These are phyloP conservation scores for Hoplostethus atlanticus DNA, from an alignment of 2,797 vertebrate species.

Conservation along the genomic window DNA sequence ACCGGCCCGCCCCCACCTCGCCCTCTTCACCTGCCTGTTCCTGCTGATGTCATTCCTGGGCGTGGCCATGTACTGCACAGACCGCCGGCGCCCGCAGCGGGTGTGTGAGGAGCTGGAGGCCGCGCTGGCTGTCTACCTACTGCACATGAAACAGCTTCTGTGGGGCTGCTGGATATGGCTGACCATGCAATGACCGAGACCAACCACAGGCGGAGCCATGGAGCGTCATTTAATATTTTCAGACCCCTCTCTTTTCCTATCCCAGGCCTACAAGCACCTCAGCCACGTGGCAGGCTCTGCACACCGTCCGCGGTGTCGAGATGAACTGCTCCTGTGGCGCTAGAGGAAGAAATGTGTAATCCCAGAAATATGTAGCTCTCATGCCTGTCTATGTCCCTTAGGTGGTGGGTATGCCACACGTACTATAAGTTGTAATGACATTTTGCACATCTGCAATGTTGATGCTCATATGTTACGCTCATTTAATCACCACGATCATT, in stretches of 20 bases:
- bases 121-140: constrained; percentile 83
- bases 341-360: constrained; percentile 62
- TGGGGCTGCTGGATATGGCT: constrained; percentile 91
- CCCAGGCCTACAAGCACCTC: constrained; percentile 65
- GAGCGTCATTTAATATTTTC: constrained; percentile 44
- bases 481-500: constrained; percentile 42
- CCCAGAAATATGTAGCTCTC: constrained; percentile 79
- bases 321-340: constrained; percentile 39
- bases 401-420: constrained; percentile 55
- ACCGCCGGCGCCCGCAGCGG: constrained; percentile 78
- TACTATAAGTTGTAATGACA: constrained; percentile 52
- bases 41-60: constrained; percentile 87
- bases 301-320: constrained; percentile 35
- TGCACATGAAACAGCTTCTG: constrained; percentile 87
- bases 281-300: constrained; percentile 57
- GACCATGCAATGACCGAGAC: constrained; percentile 85
- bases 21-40: constrained; percentile 88
- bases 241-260: constrained; percentile 36
- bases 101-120: constrained; percentile 90
- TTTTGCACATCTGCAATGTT: constrained; percentile 70
- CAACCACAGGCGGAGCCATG: constrained; percentile 60
- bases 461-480: constrained; percentile 56
- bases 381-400: constrained; percentile 66
- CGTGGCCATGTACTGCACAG: constrained; percentile 88
- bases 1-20: constrained; percentile 81